These are phyloP conservation scores for Lucinisca nassula DNA, from an alignment of 2,888 invertebrate genomes.

Conservation along the genomic window DNA sequence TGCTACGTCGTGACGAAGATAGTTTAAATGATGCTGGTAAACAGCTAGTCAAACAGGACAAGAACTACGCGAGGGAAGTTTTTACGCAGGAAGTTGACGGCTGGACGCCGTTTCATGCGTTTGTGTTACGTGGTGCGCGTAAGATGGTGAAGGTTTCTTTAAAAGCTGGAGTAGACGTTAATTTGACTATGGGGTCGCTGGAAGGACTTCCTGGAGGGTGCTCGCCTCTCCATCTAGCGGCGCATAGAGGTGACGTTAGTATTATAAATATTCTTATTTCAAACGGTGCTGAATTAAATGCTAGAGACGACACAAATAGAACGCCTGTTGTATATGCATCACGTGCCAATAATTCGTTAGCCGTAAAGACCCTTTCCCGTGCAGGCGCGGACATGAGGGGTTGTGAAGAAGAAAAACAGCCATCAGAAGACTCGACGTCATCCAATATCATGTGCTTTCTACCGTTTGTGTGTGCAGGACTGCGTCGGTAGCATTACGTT, in stretches of 20 bases:
- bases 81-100: slow-evolving; percentile 79
- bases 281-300: slow-evolving; percentile 74
- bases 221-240: slow-evolving; percentile 81
- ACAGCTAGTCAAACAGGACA: slow-evolving; percentile 73
- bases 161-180: slow-evolving; percentile 77
- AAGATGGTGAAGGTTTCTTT: slow-evolving; percentile 80
- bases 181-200: slow-evolving; percentile 80
- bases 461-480: slow-evolving; percentile 66
- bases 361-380: slow-evolving; percentile 77
- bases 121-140: slow-evolving; percentile 79
- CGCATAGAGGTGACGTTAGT: slow-evolving; percentile 83
- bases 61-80: slow-evolving; percentile 69
- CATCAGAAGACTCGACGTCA: slow-evolving; percentile 51
- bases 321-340: slow-evolving; percentile 81
- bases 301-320: slow-evolving; percentile 67
- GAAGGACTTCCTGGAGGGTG: slow-evolving; percentile 81
- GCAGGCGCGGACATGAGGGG: slow-evolving; percentile 79
- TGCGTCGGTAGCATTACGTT: slow-evolving; percentile 56
- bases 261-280: slow-evolving; percentile 78
- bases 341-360: slow-evolving; percentile 75
- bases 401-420: slow-evolving; percentile 57
- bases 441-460: slow-evolving; percentile 63
- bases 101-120: slow-evolving; percentile 85
- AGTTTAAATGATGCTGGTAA: slow-evolving; percentile 75
- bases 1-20: slow-evolving; percentile 78